Evolutionary conservation across 2,113 vertebrate genomes (phyloP).

Genomic region (Alligator sinensis): DNA sequence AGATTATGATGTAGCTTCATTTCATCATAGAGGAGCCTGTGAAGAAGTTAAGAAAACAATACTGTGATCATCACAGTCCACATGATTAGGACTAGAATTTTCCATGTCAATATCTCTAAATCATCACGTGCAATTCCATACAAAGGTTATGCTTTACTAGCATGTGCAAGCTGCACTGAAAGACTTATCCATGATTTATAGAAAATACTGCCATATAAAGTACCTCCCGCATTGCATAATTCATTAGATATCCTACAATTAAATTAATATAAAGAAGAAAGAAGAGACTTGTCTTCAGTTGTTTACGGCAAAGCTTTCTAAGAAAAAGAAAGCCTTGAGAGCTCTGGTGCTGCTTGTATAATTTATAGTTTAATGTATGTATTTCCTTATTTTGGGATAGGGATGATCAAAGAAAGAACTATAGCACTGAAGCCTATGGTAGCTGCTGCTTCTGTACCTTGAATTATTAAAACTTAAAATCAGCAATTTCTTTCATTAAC

Average conservation of each 20-base stretch:
- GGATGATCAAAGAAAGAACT: conserved; percentile 63
- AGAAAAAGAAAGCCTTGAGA: conserved; percentile 57
- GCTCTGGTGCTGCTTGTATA: conserved; percentile 56
- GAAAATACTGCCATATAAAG: background rate
- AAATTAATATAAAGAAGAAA: conserved; percentile 69
- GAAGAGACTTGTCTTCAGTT: conserved; percentile 48
- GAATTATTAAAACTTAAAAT: conserved; percentile 67
- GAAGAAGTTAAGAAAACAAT: background rate
- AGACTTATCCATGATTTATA: background rate
- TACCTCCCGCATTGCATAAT: background rate
- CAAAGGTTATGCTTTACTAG: background rate
- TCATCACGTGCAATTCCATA: background rate
- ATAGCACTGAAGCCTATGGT: conserved; percentile 48
- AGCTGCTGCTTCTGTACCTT: conserved; percentile 31
- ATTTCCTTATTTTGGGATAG: conserved; percentile 50
- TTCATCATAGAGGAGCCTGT: background rate
- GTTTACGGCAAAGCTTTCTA: conserved; percentile 63
- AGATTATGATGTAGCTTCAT: background rate
- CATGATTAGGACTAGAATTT: background rate
- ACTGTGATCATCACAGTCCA: background rate
- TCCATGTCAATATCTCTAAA: background rate
- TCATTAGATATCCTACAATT: background rate
- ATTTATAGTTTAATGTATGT: conserved; percentile 76
- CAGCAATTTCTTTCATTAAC: conserved; percentile 39
- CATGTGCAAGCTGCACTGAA: background rate